Evolutionary conservation across 2,888 invertebrate species (phyloP).

Genomic region (Aleiodes leptofemur): DNA sequence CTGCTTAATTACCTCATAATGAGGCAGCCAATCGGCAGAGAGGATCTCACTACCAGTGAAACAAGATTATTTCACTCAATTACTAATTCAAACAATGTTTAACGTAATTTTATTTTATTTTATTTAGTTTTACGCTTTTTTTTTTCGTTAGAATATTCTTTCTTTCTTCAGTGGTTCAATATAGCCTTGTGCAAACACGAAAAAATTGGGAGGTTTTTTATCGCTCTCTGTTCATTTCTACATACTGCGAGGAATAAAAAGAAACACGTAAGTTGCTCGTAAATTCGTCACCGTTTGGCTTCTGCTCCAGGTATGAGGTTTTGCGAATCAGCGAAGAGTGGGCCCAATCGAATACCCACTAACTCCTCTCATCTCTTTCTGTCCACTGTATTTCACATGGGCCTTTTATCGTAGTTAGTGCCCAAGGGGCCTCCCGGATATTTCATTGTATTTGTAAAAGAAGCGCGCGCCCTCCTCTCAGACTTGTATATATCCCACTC

Average conservation of each 20-base stretch:
- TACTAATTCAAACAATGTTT: background rate
- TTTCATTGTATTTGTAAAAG: constrained; percentile 14
- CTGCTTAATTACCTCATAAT: constrained; percentile 63
- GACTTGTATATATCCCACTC: constrained; percentile 43
- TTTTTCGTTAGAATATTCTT: background rate
- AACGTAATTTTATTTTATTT: background rate
- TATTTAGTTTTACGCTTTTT: background rate
- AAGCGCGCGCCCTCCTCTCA: constrained; percentile 23
- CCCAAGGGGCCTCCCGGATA: constrained; percentile 1
- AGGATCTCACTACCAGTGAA: constrained; percentile 45
- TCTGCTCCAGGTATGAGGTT: constrained; percentile 56
- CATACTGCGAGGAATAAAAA: constrained; percentile 43
- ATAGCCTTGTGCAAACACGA: constrained; percentile 17
- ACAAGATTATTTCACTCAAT: background rate
- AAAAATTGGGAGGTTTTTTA: constrained; percentile 18
- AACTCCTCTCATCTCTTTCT: constrained; percentile 55
- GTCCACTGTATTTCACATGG: constrained; percentile 25
- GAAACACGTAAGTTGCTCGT: constrained; percentile 66
- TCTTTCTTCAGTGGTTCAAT: constrained; percentile 26
- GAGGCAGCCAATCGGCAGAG: constrained; percentile 58
- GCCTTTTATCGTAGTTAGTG: constrained; percentile 21
- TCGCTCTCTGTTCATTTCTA: constrained; percentile 34
- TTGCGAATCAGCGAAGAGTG: constrained; percentile 45
- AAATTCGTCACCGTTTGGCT: constrained; percentile 67
- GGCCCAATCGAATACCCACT: constrained; percentile 50